Conservation (phyloP, 1,140 invertebrate species). For the Ectropis grisescens region DNA sequence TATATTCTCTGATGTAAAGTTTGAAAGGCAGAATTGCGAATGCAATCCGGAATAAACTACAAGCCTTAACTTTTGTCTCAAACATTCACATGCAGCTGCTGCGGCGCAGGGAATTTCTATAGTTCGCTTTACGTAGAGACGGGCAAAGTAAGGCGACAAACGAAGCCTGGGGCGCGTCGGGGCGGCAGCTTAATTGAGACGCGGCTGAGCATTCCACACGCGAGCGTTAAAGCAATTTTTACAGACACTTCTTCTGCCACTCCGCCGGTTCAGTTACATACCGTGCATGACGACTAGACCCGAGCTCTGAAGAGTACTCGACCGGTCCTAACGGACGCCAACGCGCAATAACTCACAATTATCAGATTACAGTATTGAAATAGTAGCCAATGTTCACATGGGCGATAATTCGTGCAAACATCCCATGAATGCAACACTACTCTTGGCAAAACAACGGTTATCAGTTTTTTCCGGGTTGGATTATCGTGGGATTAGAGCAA, state of each 20-base stretch:
- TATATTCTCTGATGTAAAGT: too few relatives aligned
- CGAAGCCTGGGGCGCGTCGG: conserved; percentile 12
- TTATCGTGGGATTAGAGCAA: conserved; percentile 42
- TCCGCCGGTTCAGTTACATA: conserved; percentile 26
- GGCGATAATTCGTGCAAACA: conserved; percentile 42
- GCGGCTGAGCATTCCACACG: conserved; percentile 15
- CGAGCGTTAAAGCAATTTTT: conserved; percentile 19
- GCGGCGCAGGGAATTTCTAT: conserved; percentile 18
- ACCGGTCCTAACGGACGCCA: conserved; percentile 6
- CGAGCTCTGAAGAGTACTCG: conserved; percentile 15
- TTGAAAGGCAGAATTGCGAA: conserved; percentile 18
- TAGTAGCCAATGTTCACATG: conserved; percentile 36
- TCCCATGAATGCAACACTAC: conserved; percentile 29
- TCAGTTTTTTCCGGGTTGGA: conserved; percentile 53
- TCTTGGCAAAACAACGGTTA: conserved; percentile 44
- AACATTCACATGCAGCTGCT: conserved; percentile 22
- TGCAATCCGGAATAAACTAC: conserved; percentile 30
- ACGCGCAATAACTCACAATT: conserved; percentile 22
- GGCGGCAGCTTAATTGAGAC: conserved; percentile 28
- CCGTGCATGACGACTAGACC: conserved; percentile 29
- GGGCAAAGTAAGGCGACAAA: conserved; percentile 22
- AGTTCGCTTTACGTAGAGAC: conserved; percentile 28
- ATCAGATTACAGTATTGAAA: conserved; percentile 40
- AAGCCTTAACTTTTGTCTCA: conserved; percentile 35
- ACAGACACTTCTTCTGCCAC: conserved; percentile 2